These are phyloP conservation scores for Lordiphosa fenestrarum DNA, from an alignment of 2,888 invertebrate genomes.

Conservation along the genomic window DNA sequence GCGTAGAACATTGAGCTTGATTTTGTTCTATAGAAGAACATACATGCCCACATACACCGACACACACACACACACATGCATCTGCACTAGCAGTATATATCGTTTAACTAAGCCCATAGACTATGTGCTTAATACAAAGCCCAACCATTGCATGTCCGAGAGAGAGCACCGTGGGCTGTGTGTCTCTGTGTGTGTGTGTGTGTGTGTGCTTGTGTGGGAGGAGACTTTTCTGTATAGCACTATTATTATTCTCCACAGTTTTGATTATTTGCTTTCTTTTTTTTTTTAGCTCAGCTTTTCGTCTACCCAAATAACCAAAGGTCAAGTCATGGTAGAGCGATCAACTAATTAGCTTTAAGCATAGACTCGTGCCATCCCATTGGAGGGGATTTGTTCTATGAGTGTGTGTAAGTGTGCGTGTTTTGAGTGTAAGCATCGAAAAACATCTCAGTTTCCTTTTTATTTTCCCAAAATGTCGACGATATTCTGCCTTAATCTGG, in stretches of 20 bases:
- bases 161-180: neutral
- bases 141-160: constrained; percentile 17
- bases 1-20: constrained; percentile 54
- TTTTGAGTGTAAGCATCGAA: too few relatives aligned
- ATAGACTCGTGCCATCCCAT: constrained; percentile 37
- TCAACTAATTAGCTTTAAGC: constrained; percentile 60
- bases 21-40: constrained; percentile 24
- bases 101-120: constrained; percentile 56
- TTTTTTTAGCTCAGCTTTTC: neutral
- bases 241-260: constrained; percentile 20
- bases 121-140: constrained; percentile 38
- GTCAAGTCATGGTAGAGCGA: constrained; percentile 74
- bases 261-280: constrained; percentile 17
- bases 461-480: too few relatives aligned
- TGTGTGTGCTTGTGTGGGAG: constrained; percentile 10
- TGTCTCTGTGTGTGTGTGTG: constrained; percentile 4
- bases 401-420: too few relatives aligned
- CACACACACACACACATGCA: constrained; percentile 1
- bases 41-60: neutral
- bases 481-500: too few relatives aligned
- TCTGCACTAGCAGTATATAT: constrained; percentile 6
- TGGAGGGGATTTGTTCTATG: constrained; percentile 1
- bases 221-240: constrained; percentile 5
- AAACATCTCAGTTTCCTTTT: too few relatives aligned
- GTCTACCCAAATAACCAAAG: constrained; percentile 35